Base-by-base conservation (phyloP, 2,888 invertebrate species). In the Epiblema foenella region DNA sequence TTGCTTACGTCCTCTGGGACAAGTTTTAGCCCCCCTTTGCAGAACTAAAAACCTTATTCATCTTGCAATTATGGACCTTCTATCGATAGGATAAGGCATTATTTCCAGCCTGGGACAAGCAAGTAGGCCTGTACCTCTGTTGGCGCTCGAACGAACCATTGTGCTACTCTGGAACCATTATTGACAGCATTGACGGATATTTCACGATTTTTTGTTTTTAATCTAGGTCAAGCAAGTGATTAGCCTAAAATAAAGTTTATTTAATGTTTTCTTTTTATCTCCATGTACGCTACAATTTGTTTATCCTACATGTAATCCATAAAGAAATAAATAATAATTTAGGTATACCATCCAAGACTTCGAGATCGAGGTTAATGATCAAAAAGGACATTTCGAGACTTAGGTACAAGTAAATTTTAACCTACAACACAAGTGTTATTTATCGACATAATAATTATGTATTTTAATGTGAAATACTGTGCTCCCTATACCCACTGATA, bases 1-100 rank as follows among this genome's bases (percentile, higher is more conserved):
- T 78, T 77, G 73, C 74, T 78, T 75, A 74, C 69, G 69, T 72
- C 66, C 68, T 62, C 46, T 20, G 75, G 69, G 68, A 70, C 66
- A 59, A 46, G 60, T 72, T 74, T 74, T 75, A 75, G 77, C 56
- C 70, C 62, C 62, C 52, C 52, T 39, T 51, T 52, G 18, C 52
- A n/a, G 17, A 33, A 17, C 15, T 24, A 33, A 42, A 46, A 66
- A 42, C 11, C 10, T n/a, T 56, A 24, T 17, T 18, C 11, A 17
- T 57, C 24, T 24, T 12, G 17, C 65, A 18, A 54, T 54, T 64
- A 37, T 54, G n/a, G 24, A 54, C 39, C 3, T 20, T 39, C 37
- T 15, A 9, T 39, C 24, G 20, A 39, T 51, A 18, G n/a, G 52
- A 17, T 54, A 52, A 63, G 51, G 39, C 37, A 11, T 64, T 17